Evolutionary conservation across 2,888 invertebrate species (phyloP), one percentile per base, ranked within the genome.

Genomic region (Drosophila yooni): DNA sequence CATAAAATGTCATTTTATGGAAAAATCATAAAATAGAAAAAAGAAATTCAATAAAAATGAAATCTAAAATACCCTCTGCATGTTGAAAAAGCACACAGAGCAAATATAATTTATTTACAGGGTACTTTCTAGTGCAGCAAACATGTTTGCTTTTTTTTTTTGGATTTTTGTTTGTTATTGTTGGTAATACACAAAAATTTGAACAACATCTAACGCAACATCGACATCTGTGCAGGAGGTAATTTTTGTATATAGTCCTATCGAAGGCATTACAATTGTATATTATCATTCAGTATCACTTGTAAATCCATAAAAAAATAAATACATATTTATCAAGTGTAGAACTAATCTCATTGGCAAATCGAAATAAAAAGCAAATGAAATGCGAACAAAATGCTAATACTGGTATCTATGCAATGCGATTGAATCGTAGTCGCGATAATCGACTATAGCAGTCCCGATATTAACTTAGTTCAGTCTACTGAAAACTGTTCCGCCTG

Each of bases 191-290:
- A 27, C 36, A 27, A 8, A n/a, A 21, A n/a, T 57, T 31, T 38
- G 15, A 40, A 57, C 15, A 31, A 57, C 21, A 57, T 40, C 29
- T 40, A 40, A 57, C 29, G 21, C 29, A 25, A 25, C 7, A 29
- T 57, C 5, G 15, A 21, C 40, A 40, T 31, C 57, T 21, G 29
- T 40, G 57, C 40, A 40, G 57, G 57, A 57, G 57, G 40, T 40
- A 40, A 15, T 57, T 40, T 31, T 13, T 10, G 21, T 31, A 29
- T 5, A 21, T 38, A 3, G 10, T 27, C 56, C 5, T 29, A n/a
- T 5, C 10, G 15, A 56, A 57, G 29, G 29, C 21, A n/a, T 40
- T 40, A 15, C 56, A 29, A 11, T 13, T 38, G 11, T 29, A 29
- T 29, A 29, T 29, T 7, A 29, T 29, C 29, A 7, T 29, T 29